Conservation (phyloP, 2,888 invertebrate species). For the Cerceris rybyensis region DNA sequence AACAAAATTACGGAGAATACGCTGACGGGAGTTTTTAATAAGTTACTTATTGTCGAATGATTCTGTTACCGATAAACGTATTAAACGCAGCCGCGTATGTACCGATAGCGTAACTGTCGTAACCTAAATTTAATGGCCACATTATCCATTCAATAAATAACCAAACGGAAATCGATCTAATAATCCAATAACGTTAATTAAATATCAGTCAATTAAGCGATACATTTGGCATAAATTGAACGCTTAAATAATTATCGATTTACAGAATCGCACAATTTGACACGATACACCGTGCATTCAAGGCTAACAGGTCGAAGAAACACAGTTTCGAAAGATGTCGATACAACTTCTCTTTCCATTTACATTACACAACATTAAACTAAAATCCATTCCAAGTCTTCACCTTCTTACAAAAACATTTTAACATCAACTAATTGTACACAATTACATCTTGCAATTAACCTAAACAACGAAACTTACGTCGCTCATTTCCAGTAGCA, state of each 20-base stretch:
- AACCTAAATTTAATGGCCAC: slow-evolving; percentile 51
- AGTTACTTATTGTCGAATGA: slow-evolving; percentile 46
- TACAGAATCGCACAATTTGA: neutral
- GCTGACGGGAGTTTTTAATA: slow-evolving; percentile 48
- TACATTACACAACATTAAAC: too few species aligned
- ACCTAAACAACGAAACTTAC: neutral
- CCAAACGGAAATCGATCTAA: slow-evolving; percentile 44
- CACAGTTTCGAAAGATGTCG: too few species aligned
- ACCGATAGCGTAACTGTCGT: slow-evolving; percentile 31
- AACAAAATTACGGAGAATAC: slow-evolving; percentile 41
- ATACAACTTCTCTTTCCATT: too few species aligned
- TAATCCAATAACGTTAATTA: slow-evolving; percentile 39
- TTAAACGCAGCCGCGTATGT: slow-evolving; percentile 14
- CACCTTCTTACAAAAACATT: too few species aligned
- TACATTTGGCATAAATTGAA: slow-evolving; percentile 3
- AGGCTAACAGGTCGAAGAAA: neutral
- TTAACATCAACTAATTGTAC: too few species aligned
- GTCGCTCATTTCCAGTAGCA: neutral
- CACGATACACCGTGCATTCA: neutral
- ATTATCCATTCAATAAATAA: slow-evolving; percentile 57
- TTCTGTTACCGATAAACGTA: slow-evolving; percentile 39
- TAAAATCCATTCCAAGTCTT: too few species aligned
- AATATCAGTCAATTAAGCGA: slow-evolving; percentile 40
- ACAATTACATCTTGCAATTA: too few species aligned
- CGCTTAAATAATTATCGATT: slow-evolving; percentile 2